These are phyloP conservation scores for Drosophila orena DNA, from an alignment of 1,140 invertebrate species.

Conservation along the genomic window DNA sequence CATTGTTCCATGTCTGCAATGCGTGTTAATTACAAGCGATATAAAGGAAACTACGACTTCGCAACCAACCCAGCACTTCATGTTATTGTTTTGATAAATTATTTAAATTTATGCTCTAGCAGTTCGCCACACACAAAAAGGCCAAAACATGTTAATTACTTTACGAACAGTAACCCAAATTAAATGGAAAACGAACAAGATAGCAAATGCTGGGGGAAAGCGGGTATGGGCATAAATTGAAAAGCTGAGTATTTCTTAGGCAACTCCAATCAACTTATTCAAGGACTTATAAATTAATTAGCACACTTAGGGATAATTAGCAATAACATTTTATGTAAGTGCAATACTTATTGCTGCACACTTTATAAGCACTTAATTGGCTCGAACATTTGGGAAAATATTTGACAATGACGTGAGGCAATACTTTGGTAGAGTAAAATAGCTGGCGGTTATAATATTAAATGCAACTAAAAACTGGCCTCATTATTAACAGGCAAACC, in stretches of 20 bases:
- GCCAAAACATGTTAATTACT: constrained; percentile 64
- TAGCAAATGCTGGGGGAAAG: background rate
- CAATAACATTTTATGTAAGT: background rate
- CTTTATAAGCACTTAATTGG: background rate
- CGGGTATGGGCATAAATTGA: background rate
- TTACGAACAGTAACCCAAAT: constrained; percentile 68
- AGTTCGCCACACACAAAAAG: constrained; percentile 36
- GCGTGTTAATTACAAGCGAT: constrained; percentile 71
- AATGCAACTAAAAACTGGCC: constrained; percentile 21
- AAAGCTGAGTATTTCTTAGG: background rate
- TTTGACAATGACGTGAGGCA: background rate
- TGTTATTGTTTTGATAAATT: constrained; percentile 79
- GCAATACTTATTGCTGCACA: background rate
- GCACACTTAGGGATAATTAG: too few species aligned
- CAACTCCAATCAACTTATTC: background rate
- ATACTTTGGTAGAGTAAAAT: background rate
- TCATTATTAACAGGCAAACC: constrained; percentile 66
- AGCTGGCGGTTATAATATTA: constrained; percentile 6
- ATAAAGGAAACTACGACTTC: constrained; percentile 63
- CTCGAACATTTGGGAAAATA: background rate
- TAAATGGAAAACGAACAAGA: constrained; percentile 48
- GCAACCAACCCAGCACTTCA: constrained; percentile 3
- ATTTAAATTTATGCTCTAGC: constrained; percentile 71
- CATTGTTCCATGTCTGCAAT: constrained; percentile 42
- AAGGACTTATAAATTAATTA: background rate